Evolutionary conservation across 2,113 vertebrate genomes (phyloP), one percentile per base, ranked within the genome.

Genomic region (Cryptomyrus ogoouensis): DNA sequence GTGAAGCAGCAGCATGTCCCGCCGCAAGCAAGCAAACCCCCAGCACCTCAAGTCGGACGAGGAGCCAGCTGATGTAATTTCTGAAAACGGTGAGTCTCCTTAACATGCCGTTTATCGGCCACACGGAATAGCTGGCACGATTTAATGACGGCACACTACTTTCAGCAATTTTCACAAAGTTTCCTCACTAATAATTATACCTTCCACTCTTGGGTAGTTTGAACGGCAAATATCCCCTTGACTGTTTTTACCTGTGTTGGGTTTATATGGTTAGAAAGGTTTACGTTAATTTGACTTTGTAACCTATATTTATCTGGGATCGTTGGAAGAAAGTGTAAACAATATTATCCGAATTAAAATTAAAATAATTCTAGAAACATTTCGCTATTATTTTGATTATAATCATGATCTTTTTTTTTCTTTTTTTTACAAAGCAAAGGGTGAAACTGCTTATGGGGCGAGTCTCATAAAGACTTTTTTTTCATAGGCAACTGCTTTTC

Each of bases 21-120:
- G 98, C 91, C 97, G 98, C 94, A 99, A 99, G 95, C 98, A 99
- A 96, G 96, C 97, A 94, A 98, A 97, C 91, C 98, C 98, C 85
- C 98, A 97, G 95, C 98, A 98, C 92, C 97, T 98, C 94, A 95
- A 92, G 92, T 96, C 97, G 87, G 97, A 97, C 35, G 95, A 95
- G 91, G 97, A 97, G 92, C 94, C 95, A 91, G 94, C 87, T 91
- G 96, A 96, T 94, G 93, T 94, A 93, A 93, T 95, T 94, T 91
- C 95, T 35, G 93, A 93, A 89, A 92, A 96, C 92, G 97, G 98
- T 98, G 97, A 94, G 95, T 92, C 70, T 80, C 6, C 35, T 27
- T 56, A 84, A 56, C 15, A 39, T n/a, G 3, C 44, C 93, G 94
- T 95, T 95, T 93, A 94, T 93, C 46, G 47, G n/a, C 49, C 85